Percentiles rank a stretch among this genome's conserved stretches.
phyloP scores from a whole-genome alignment of 2,888 invertebrate genomes.

The Phengaris alcon region DNA sequence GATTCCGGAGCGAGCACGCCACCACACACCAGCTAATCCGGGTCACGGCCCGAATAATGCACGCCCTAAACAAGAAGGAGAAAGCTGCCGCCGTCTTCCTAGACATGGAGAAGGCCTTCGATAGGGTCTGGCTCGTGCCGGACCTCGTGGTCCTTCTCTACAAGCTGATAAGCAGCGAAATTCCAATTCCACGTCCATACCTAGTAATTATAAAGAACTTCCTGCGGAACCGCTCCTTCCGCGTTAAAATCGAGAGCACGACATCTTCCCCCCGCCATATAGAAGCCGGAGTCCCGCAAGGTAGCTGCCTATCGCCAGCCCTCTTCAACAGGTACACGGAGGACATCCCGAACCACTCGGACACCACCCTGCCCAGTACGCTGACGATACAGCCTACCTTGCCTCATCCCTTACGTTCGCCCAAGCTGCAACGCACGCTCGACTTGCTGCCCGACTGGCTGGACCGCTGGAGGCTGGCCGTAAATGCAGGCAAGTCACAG shows the following conservation, averaged over 20 bases:
- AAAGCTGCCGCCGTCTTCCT: background rate
- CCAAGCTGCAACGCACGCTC: too few relatives aligned
- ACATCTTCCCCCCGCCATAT: background rate
- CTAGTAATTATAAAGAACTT: background rate
- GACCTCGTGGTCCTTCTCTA: conserved; percentile 23
- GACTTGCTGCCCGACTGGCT: too few relatives aligned
- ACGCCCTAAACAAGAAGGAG: background rate
- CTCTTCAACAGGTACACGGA: conserved; percentile 37
- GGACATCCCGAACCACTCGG: too few relatives aligned
- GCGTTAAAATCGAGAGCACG: conserved; percentile 25
- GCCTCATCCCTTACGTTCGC: too few relatives aligned
- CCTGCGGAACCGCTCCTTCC: background rate
- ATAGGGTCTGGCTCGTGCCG: background rate
- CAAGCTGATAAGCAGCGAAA: background rate
- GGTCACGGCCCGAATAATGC: background rate
- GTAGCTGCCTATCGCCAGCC: conserved; percentile 36
- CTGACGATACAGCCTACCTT: too few relatives aligned
- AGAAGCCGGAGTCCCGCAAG: conserved; percentile 37
- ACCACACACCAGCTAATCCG: conserved; percentile 23
- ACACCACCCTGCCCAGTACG: too few relatives aligned
- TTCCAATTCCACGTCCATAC: background rate
- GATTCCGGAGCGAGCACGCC: conserved; percentile 17
- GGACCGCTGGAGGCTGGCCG: too few relatives aligned
- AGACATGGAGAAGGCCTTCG: background rate
- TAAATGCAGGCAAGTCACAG: too few relatives aligned